Base-by-base conservation (phyloP, 2,113 vertebrate species). In the Larimichthys crocea region DNA sequence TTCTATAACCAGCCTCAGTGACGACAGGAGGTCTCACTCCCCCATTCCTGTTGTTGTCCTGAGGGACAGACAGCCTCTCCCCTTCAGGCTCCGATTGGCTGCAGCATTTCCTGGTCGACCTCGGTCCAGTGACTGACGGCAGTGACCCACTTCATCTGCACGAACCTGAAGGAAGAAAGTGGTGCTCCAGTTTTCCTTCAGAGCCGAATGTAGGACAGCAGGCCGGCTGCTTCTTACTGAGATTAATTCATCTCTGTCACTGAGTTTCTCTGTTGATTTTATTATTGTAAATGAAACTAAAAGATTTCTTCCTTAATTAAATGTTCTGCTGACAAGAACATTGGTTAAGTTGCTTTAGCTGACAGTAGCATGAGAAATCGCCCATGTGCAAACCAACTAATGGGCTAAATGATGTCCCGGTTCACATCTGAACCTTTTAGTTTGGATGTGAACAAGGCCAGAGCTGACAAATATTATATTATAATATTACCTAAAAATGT, bases 111-210 rank as follows among this genome's bases (percentile, higher is more conserved):
- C 59, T 17, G 56, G 57, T 71, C 20, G 83, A 69, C 73, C 80
- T 79, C 26, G 29, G 61, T 40, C 11, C 3, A 10, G 60, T 56
- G 69, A 62, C 59, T 83, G 87, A 5, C 42, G 44, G 46, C 55
- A 8, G 14, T 24, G 84, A 87, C 90, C 81, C 83, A 88, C 22
- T 86, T 89, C 46, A 11, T 75, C 19, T 29, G 31, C 17, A 3
- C 4, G 78, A 72, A 80, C 72, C 73, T 80, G 68, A 64, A 76
- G 42, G 78, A 83, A 52, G 65, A 19, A 0, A 0, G 26, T 3
- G 8, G 8, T n/a, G 87, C 80, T 84, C 89, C 80, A 91, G 22
- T 84, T 91, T 60, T 70, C 73, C 10, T 22, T 7, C 55, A 19
- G 52, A 5, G 66, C 60, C 31, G 68, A 9, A 88, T 86, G 72